Base-by-base conservation (phyloP, 2,797 vertebrate genomes). In the Xerus rutilus region DNA sequence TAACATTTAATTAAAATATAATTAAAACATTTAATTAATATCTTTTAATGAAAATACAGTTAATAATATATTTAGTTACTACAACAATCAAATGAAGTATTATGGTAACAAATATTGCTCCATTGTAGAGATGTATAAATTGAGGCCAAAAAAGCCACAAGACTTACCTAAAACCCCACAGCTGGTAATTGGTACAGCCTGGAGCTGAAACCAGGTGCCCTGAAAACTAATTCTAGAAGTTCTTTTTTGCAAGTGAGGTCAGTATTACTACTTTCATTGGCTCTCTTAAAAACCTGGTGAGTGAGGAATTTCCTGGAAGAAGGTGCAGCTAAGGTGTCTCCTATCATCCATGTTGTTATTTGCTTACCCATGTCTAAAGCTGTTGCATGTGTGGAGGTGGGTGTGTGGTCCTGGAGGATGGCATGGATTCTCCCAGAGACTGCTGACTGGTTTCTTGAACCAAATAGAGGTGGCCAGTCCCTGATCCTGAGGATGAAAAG, bases 241-340 rank as follows among this genome's bases (percentile, higher is more conserved):
- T 64, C 35, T 94, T 91, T 86, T 45, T n/a, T 28, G 32, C 35
- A 69, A 83, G 23, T 90, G 81, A 13, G 39, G 25, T 35, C 13
- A 21, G 3, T 43, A 28, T 81, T 45, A 9, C 35, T 62, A 4
- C 62, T 47, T 35, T 92, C 69, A 3, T 54, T 82, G 78, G 65
- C 8, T 45, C 47, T 69, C 59, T 89, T 94, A 69, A 59, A 35
- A 86, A 32, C 47, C 39, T 64, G 32, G 30, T 57, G 73, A 92
- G 21, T 62, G 78, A 79, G 81, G 64, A 69, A 74, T 82, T 88
- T 93, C 64, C 49, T 69, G 74, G 57, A 73, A 93, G 52, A 76
- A 73, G 70, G 35, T 43, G 12, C 6, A 7, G 59, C 62, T 73
- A 49, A 25, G 52, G n/a, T 47, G 7, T 28, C 74, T 54, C 52